Evolutionary conservation across 2,888 invertebrate genomes (phyloP), one percentile per base, ranked within the genome.

Genomic region (Sarcophaga caerulescens): DNA sequence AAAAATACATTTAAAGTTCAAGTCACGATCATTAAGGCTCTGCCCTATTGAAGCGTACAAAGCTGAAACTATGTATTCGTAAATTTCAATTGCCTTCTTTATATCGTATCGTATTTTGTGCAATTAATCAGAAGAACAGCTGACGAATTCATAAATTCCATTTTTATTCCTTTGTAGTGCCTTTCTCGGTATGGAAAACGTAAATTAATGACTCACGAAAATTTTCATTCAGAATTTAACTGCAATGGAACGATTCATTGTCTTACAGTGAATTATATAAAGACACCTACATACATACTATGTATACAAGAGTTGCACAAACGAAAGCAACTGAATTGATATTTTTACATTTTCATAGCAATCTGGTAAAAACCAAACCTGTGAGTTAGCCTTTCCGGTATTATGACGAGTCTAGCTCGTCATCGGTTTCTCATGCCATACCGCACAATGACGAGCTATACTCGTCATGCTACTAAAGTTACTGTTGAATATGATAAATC

Each of bases 1-100:
- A 63, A 81, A 35, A 35, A 35, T 8, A 2, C 35, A 85, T 78
- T 85, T 77, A 80, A 35, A 78, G 81, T 83, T 68, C 77, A 62
- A 83, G 60, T 62, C 77, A 68, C 73, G 65, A 17, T 25, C 45
- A 23, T 65, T 63, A 14, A 80, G 35, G 80, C 66, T 25, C 45
- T 23, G 66, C 11, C 19, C 73, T 70, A 65, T 57, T 63, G 45
- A 73, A 73, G 12, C 11, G 59, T 10, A 35, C 68, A 60, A n/a
- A 45, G 6, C 17, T 25, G 25, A 5, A 14, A 57, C 17, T 25
- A 35, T 25, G 21, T 19, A 8, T 79, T 14, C 11, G 25, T 44
- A 70, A 76, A 44, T 71, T 63, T 25, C 2, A 47, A 44, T 68
- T 47, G 77, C 66, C 70, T 79, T 79, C 45, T 75, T 35, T 60